These are phyloP conservation scores for Pseudomyrmex flavicornis DNA, from an alignment of 1,140 invertebrate species.

Conservation along the genomic window DNA sequence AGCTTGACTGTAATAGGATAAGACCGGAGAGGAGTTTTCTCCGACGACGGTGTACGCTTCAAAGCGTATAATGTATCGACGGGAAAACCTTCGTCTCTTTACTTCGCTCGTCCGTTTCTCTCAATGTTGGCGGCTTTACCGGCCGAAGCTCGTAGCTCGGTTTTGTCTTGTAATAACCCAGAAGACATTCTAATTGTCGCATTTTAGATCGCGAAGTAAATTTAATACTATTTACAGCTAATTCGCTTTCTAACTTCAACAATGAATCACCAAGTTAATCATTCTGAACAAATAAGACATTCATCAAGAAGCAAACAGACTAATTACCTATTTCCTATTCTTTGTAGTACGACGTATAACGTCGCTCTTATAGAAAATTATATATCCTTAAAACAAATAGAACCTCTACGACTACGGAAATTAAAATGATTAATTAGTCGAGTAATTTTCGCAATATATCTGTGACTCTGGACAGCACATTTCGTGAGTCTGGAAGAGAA, in stretches of 20 bases:
- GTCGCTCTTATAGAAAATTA: neutral
- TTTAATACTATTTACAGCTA: slow-evolving; percentile 14
- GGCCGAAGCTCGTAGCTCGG: slow-evolving; percentile 18
- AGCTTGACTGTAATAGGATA: slow-evolving; percentile 75
- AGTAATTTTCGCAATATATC: neutral
- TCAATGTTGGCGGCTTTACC: slow-evolving; percentile 31
- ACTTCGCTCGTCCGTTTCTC: slow-evolving; percentile 2
- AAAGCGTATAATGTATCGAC: slow-evolving; percentile 58
- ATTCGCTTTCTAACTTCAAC: neutral
- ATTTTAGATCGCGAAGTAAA: slow-evolving; percentile 10
- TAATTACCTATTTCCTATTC: neutral
- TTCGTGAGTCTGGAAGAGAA: neutral
- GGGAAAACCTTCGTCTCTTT: slow-evolving; percentile 21
- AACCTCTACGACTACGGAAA: neutral
- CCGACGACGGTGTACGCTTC: slow-evolving; percentile 46
- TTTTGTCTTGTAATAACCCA: slow-evolving; percentile 43
- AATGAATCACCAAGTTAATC: neutral
- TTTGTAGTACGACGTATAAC: no score
- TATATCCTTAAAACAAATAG: neutral
- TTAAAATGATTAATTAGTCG: neutral
- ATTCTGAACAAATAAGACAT: neutral
- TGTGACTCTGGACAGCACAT: no score
- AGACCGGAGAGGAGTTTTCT: slow-evolving; percentile 64
- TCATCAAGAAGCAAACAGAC: neutral
- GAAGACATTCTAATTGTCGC: slow-evolving; percentile 40